Conservation (phyloP, 2,797 vertebrate genomes). For the Pangasius mekongensis region DNA sequence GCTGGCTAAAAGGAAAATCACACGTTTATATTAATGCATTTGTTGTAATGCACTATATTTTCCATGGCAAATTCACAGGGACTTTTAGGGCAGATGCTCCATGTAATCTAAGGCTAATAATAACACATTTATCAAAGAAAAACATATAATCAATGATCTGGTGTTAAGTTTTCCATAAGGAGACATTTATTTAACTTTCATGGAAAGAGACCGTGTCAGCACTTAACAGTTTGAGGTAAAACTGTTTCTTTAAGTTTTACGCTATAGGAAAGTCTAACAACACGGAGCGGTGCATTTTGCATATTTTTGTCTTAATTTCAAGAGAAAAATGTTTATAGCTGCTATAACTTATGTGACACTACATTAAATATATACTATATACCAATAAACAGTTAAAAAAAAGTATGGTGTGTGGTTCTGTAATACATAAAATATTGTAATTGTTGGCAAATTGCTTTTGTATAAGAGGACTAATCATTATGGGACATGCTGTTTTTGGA, state of each 20-base stretch:
- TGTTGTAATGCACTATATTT: too few relatives aligned
- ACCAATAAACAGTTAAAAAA: background rate
- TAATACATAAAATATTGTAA: background rate
- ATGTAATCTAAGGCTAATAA: too few relatives aligned
- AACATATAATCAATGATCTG: background rate
- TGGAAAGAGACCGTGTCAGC: background rate
- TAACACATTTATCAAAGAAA: too few relatives aligned
- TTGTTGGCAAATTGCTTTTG: background rate
- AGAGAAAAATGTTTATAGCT: background rate
- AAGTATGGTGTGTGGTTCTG: background rate
- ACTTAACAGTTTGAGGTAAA: background rate
- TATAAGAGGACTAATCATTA: background rate
- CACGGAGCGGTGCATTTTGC: background rate
- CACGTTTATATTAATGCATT: too few relatives aligned
- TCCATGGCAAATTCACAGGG: too few relatives aligned
- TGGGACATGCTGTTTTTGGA: background rate
- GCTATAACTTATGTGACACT: background rate
- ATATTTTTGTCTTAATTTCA: background rate
- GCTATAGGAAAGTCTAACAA: background rate
- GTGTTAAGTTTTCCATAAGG: background rate
- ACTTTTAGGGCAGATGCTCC: too few relatives aligned
- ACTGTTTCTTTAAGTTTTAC: background rate
- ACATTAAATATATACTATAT: background rate
- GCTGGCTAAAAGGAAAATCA: too few relatives aligned
- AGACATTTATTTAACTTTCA: background rate